These are phyloP conservation scores for Acleris sparsana DNA, from an alignment of 2,888 invertebrate species.

Conservation along the genomic window DNA sequence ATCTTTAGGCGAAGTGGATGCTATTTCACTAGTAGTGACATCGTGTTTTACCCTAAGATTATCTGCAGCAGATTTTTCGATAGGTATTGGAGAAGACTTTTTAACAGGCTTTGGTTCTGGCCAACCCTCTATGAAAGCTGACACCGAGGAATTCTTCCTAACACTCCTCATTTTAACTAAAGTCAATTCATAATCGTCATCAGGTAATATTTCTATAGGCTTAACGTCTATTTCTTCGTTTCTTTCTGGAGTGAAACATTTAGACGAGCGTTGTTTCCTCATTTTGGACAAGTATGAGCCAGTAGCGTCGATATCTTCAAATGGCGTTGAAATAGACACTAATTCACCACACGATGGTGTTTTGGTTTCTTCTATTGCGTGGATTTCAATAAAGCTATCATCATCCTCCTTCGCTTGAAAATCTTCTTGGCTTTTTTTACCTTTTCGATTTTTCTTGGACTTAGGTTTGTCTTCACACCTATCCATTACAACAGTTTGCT, in stretches of 20 bases:
- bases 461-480: constrained; percentile 65
- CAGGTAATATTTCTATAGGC: constrained; percentile 42
- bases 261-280: constrained; percentile 63
- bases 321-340: constrained; percentile 72
- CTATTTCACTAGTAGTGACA: constrained; percentile 43
- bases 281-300: constrained; percentile 56
- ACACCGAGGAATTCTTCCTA: constrained; percentile 30
- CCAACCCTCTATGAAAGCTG: constrained; percentile 41
- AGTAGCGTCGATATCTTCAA: constrained; percentile 60
- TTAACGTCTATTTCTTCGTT: constrained; percentile 47
- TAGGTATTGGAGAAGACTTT: constrained; percentile 31
- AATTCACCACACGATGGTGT: constrained; percentile 64
- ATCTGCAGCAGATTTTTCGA: constrained; percentile 16
- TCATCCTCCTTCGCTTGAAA: constrained; percentile 63
- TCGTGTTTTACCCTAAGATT: constrained; percentile 35
- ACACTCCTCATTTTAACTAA: constrained; percentile 15
- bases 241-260: constrained; percentile 61
- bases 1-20: constrained; percentile 50
- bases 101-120: constrained; percentile 44
- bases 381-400: constrained; percentile 78
- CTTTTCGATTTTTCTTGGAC: constrained; percentile 64
- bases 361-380: constrained; percentile 72
- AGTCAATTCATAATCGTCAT: constrained; percentile 26
- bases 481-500: constrained; percentile 45
- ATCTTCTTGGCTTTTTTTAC: constrained; percentile 64